Percentiles rank a stretch among this genome's conserved stretches.
Conservation (phyloP, 2,888 invertebrate genomes). For the Chrysolina haemoptera region DNA sequence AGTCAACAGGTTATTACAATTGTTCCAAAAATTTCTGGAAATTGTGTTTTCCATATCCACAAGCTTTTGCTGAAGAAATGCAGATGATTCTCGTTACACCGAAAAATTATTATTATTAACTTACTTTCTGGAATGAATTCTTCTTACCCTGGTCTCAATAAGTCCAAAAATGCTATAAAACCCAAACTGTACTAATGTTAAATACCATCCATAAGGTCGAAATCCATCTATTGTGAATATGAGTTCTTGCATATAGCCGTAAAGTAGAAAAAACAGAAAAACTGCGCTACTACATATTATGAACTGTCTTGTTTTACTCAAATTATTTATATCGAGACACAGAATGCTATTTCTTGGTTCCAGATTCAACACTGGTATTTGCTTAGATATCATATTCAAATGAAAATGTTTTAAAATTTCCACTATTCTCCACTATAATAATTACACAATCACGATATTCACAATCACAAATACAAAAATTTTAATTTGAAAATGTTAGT, state of each 20-base stretch:
- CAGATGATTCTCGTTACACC: background rate
- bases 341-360: conserved; percentile 76
- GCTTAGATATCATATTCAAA: too few species aligned
- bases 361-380: conserved; percentile 52
- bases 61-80: too few species aligned
- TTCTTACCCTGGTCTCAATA: conserved; percentile 78
- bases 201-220: conserved; percentile 91
- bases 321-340: conserved; percentile 81
- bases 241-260: conserved; percentile 93
- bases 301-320: conserved; percentile 81
- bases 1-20: too few species aligned
- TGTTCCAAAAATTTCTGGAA: too few species aligned
- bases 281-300: conserved; percentile 83
- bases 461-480: too few species aligned
- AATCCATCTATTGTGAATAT: conserved; percentile 94
- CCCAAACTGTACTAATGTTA: conserved; percentile 92
- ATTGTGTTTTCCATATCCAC: too few species aligned
- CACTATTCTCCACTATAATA: too few species aligned
- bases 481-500: too few species aligned
- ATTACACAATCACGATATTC: too few species aligned
- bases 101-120: background rate
- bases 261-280: conserved; percentile 89
- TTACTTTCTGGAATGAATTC: conserved; percentile 75
- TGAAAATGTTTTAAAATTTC: too few species aligned
- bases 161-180: conserved; percentile 88